Conservation (phyloP, 2,113 vertebrate genomes). For the Sinocyclocheilus maitianheensis region DNA sequence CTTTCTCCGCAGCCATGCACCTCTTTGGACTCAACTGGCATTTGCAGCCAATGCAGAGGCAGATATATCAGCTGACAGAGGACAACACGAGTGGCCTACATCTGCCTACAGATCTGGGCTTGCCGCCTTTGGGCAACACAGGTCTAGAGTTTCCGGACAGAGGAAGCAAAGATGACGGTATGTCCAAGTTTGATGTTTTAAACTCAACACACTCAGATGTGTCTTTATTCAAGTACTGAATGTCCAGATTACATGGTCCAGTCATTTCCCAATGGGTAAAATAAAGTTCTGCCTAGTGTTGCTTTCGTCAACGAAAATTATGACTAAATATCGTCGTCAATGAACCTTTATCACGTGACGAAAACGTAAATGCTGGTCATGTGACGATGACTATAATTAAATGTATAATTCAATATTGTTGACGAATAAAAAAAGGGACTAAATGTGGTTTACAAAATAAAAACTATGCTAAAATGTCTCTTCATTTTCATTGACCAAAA, state of each 20-base stretch:
- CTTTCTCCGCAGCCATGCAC: conserved; percentile 92
- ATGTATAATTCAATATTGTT: no score
- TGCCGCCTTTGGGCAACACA: conserved; percentile 94
- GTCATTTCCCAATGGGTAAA: not conserved
- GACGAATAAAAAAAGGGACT: no score
- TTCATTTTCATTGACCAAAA: no score
- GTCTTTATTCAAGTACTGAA: not conserved
- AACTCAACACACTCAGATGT: not conserved
- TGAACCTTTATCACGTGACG: no score
- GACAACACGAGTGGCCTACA: conserved; percentile 93
- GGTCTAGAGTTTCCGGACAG: conserved; percentile 92
- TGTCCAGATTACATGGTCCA: not conserved
- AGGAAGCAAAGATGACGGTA: conserved; percentile 93
- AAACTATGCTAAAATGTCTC: no score
- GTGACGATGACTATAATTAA: no score
- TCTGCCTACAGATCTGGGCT: conserved; percentile 91
- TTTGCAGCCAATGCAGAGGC: conserved; percentile 95
- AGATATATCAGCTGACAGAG: conserved; percentile 95
- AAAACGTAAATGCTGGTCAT: no score
- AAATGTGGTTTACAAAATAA: no score
- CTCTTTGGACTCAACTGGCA: conserved; percentile 99
- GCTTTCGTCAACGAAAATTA: no score
- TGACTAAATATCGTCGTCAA: no score
- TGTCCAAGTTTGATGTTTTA: conserved; percentile 57
- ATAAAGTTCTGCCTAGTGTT: not conserved